Conservation (phyloP, 2,797 vertebrate species). For the Sebastes matsubarae region DNA sequence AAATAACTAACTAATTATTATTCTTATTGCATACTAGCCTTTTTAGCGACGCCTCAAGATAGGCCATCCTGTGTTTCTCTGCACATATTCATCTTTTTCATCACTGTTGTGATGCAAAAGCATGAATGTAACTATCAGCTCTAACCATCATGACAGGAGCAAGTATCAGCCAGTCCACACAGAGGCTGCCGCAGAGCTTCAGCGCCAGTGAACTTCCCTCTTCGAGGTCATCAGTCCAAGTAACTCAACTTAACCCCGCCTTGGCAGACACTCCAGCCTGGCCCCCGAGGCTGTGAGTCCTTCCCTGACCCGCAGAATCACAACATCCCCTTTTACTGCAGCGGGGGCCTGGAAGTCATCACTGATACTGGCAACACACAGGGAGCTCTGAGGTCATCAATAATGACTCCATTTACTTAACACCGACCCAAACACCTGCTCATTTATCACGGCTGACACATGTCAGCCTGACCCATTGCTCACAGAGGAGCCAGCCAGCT, state of each 20-base stretch:
- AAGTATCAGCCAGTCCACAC: not conserved
- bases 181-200: not conserved
- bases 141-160: not conserved
- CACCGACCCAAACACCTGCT: conserved; percentile 74
- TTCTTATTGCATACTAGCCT: not conserved
- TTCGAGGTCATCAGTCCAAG: conserved; percentile 56
- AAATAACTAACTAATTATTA: not conserved
- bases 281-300: conserved; percentile 53
- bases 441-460: conserved; percentile 70
- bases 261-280: conserved; percentile 36
- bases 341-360: conserved; percentile 67
- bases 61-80: too few species aligned
- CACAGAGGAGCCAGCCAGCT: conserved; percentile 49
- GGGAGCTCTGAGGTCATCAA: conserved; percentile 70
- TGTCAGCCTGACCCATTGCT: conserved; percentile 68
- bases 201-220: conserved; percentile 57
- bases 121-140: conserved; percentile 6
- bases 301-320: conserved; percentile 50
- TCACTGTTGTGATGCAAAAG: not conserved
- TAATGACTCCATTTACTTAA: conserved; percentile 80
- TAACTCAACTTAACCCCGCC: conserved; percentile 52
- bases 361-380: conserved; percentile 64
- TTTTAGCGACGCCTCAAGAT: not conserved
- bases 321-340: conserved; percentile 59
- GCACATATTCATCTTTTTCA: too few species aligned